Conservation (phyloP, 30 jellyfish, hydroid and myxozoan genomes). For the Turritopsis rubra region DNA sequence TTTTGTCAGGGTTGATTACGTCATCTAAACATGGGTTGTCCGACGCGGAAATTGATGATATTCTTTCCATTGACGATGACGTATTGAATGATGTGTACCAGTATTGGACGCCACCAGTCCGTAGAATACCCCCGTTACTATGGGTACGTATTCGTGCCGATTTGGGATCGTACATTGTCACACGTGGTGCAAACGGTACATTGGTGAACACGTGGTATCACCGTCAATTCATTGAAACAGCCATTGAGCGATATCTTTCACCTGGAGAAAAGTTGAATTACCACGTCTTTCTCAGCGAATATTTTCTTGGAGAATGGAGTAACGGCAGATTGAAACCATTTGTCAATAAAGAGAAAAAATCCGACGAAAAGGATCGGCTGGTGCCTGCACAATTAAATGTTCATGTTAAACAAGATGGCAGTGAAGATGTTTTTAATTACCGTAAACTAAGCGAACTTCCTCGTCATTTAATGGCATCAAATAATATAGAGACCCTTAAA, state of each 20-base stretch:
- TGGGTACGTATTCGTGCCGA: constrained; percentile 67
- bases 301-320: constrained; percentile 68
- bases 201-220: constrained; percentile 71
- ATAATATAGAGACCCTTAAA: constrained; percentile 38
- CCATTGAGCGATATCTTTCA: constrained; percentile 54
- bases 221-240: constrained; percentile 69
- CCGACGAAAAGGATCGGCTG: constrained; percentile 48
- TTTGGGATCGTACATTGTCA: constrained; percentile 48
- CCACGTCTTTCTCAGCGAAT: constrained; percentile 41
- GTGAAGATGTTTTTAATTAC: constrained; percentile 29
- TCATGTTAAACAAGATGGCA: constrained; percentile 35
- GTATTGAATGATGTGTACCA: constrained; percentile 73
- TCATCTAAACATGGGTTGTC: constrained; percentile 67
- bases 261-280: background rate
- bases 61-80: constrained; percentile 69
- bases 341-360: background rate
- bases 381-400: constrained; percentile 50
- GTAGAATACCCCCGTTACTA: constrained; percentile 72
- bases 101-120: constrained; percentile 85
- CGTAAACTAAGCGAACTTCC: constrained; percentile 81
- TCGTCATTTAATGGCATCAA: constrained; percentile 33
- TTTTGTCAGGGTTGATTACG: constrained; percentile 33
- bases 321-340: constrained; percentile 51
- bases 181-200: constrained; percentile 69
- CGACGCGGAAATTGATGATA: constrained; percentile 70